These are phyloP conservation scores for Cnemophilus loriae DNA, from an alignment of 2,113 vertebrate genomes.

Conservation along the genomic window DNA sequence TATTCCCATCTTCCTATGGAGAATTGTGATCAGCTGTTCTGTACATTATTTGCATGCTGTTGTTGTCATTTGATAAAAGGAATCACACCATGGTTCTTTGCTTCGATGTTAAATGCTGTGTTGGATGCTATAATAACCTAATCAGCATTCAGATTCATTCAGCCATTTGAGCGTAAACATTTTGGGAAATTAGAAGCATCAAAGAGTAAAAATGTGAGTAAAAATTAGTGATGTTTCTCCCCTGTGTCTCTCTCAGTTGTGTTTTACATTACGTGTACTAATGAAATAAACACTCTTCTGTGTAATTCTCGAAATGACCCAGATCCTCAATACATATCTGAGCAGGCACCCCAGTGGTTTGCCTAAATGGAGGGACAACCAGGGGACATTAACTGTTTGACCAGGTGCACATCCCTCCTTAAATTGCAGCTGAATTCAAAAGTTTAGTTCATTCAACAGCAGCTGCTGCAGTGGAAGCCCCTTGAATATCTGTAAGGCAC, in stretches of 20 bases:
- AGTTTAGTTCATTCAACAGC: not conserved
- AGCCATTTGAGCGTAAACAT: conserved; percentile 16
- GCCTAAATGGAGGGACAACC: not conserved
- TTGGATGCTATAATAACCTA: conserved; percentile 27
- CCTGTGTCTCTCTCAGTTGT: conserved; percentile 20
- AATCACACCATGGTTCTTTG: conserved; percentile 27
- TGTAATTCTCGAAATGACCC: conserved; percentile 11
- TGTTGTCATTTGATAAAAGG: conserved; percentile 34
- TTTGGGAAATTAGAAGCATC: conserved; percentile 31
- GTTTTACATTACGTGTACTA: conserved; percentile 11
- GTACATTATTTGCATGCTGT: conserved; percentile 24
- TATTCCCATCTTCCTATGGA: conserved; percentile 18
- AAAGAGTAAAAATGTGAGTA: conserved; percentile 39
- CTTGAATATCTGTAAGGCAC: not conserved
- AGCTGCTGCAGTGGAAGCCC: not conserved
- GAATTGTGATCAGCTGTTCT: conserved; percentile 23
- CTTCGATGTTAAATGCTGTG: not conserved
- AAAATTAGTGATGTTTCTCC: conserved; percentile 49
- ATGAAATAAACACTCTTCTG: conserved; percentile 50
- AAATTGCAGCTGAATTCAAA: not conserved
- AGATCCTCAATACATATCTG: not conserved
- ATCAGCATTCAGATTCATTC: conserved; percentile 40
- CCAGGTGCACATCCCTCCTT: not conserved
- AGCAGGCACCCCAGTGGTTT: not conserved
- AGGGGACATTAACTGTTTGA: not conserved